Percentiles rank a stretch among this genome's conserved stretches.
Evolutionary conservation across 2,888 invertebrate species (phyloP).

Genomic region (Habrosyne pyritoides): DNA sequence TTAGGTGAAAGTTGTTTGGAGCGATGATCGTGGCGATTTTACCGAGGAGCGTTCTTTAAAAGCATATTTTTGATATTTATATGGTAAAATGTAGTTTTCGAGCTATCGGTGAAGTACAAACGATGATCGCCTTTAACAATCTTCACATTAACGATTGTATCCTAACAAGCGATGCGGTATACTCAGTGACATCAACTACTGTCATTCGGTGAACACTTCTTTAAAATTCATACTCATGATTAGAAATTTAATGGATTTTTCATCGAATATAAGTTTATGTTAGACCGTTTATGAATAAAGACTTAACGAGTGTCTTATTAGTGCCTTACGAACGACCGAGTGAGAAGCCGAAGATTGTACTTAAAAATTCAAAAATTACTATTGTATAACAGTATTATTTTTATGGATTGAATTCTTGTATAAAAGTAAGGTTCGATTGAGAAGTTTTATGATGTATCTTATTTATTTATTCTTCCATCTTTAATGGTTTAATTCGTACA

Average conservation of each 20-base stretch:
- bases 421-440: background rate
- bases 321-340: conserved; percentile 52
- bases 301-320: conserved; percentile 59
- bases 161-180: conserved; percentile 65
- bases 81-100: background rate
- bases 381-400: conserved; percentile 58
- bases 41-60: background rate
- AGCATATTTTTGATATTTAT: background rate
- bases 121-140: conserved; percentile 8
- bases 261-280: conserved; percentile 22
- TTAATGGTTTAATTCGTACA: conserved; percentile 1
- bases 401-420: conserved; percentile 21
- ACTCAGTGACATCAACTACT: conserved; percentile 43
- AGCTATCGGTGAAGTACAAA: background rate
- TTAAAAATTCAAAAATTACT: conserved; percentile 51
- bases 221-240: conserved; percentile 22
- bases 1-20: conserved; percentile 6
- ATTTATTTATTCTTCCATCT: background rate
- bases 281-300: conserved; percentile 28
- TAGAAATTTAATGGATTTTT: conserved; percentile 27
- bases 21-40: background rate
- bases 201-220: conserved; percentile 31
- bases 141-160: conserved; percentile 53
- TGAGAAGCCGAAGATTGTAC: conserved; percentile 47
- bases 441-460: background rate